Conservation (phyloP, 1,140 invertebrate species). For the Stenopsyche tienmushanensis region DNA sequence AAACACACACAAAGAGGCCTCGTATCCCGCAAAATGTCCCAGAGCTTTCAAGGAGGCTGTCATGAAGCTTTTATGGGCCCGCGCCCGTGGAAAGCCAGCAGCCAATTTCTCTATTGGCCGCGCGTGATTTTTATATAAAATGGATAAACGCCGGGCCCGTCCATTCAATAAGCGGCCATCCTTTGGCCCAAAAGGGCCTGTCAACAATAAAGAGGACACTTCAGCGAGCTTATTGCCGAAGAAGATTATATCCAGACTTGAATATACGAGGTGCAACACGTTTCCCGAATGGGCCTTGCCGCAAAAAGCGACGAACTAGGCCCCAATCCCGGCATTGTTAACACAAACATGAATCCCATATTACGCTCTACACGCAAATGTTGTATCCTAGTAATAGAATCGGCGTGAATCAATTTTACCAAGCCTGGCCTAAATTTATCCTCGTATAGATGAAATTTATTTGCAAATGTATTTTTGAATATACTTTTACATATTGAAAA, state of each 20-base stretch:
- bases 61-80: neutral
- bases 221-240: constrained; percentile 14
- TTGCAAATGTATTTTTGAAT: no score
- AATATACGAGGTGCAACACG: constrained; percentile 24
- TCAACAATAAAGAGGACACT: constrained; percentile 30
- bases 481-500: no score
- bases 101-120: constrained; percentile 14
- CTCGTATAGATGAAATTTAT: no score
- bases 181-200: constrained; percentile 19
- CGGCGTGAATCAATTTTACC: no score
- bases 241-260: constrained; percentile 13
- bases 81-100: neutral
- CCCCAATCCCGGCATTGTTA: constrained; percentile 11
- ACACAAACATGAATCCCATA: constrained; percentile 8
- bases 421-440: no score
- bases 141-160: constrained; percentile 7
- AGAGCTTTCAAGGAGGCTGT: neutral
- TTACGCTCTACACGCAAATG: no score
- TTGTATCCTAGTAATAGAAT: no score
- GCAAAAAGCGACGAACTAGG: neutral
- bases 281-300: constrained; percentile 16
- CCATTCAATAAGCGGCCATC: constrained; percentile 20
- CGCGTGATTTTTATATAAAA: constrained; percentile 23
- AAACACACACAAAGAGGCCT: neutral
- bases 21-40: neutral